Base-by-base conservation (phyloP, 2,888 invertebrate genomes). In the Prostheceraeus crozeri region DNA sequence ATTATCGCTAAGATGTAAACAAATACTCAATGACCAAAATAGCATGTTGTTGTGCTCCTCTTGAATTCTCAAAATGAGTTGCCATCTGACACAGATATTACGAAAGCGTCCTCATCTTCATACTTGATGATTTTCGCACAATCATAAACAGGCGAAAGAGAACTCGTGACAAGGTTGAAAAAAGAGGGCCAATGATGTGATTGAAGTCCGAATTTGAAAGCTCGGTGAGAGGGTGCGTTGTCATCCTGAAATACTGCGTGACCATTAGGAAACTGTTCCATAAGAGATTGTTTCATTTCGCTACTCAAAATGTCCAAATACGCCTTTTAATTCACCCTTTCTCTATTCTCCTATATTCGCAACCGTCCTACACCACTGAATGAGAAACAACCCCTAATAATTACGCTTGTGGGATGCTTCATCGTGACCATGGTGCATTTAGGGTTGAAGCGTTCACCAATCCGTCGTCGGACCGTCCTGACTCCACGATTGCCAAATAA, bases 401-500 rank as follows among this genome's bases (percentile, higher is more conserved):
- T n/a, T n/a, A n/a, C n/a, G n/a, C n/a, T 10, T 33, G n/a, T 33
- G 33, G 33, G 33, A n/a, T 33, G 33, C 33, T 33, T 33, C n/a
- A 33, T n/a, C n/a, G 33, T 33, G 8, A n/a, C 10, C 33, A 33
- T 10, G n/a, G n/a, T 10, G n/a, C 33, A 33, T 33, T 10, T 10
- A 33, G 33, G 33, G n/a, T 33, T 33, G n/a, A 10, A 33, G 33
- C 33, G 33, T 33, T 33, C 33, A 33, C 33, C 33, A 33, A 33
- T 33, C 33, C 33, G 33, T 10, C 33, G 33, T n/a, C 33, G 8
- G 33, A 8, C 8, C 10, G 33, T 33, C 8, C 8, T 33, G 8
- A n/a, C 8, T 10, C 33, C 8, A 10, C 33, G 8, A 33, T 33
- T 33, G 33, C 33, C 33, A 33, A 33, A 33, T n/a, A n/a, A n/a